Base-by-base conservation (phyloP, 2,888 invertebrate species). In the Julus scandinavius region DNA sequence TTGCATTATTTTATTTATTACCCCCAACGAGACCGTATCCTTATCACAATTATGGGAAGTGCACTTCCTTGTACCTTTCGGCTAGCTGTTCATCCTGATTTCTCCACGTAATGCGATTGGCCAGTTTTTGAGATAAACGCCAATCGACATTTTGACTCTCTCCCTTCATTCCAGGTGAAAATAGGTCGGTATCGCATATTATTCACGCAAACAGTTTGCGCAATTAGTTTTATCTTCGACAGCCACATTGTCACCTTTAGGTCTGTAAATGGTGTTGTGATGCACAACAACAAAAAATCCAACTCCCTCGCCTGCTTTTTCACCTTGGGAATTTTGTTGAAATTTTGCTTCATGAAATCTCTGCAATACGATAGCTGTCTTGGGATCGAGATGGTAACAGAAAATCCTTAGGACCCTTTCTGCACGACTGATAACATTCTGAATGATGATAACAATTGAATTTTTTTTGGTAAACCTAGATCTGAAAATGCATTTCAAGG, bases 31-130 rank as follows among this genome's bases (percentile, higher is more conserved):
- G 58, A 58, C 58, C 58, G 58, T 58, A 17, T 13, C 58, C 58
- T 58, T 58, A 84, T 84, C 84, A 84, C 84, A 84, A 84, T 84
- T 84, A 84, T 84, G 84, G 38, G 84, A 84, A 84, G 84, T 84
- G 84, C 84, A 40, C 84, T 84, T 84, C 29, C 84, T 84, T 84
- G 84, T 84, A 84, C 84, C 58, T 58, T 58, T 58, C 58, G 58
- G 58, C 58, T 58, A 58, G 58, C 58, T 58, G 58, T 58, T 58
- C 58, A 58, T 58, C 58, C 58, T 58, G 58, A 58, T 58, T 58
- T 58, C 58, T 17, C 58, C 58, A 58, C 58, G 58, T 58, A 58
- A 58, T 58, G 58, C 58, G 58, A 58, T 58, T 58, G 58, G 58
- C 58, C 58, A 58, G 58, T 58, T 58, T 58, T 58, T 58, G 58